A percentile compares a stretch with the other conserved stretches of the same genome.
phyloP scores from a whole-genome alignment of 2,888 invertebrate species.

The Plebejus argus region DNA sequence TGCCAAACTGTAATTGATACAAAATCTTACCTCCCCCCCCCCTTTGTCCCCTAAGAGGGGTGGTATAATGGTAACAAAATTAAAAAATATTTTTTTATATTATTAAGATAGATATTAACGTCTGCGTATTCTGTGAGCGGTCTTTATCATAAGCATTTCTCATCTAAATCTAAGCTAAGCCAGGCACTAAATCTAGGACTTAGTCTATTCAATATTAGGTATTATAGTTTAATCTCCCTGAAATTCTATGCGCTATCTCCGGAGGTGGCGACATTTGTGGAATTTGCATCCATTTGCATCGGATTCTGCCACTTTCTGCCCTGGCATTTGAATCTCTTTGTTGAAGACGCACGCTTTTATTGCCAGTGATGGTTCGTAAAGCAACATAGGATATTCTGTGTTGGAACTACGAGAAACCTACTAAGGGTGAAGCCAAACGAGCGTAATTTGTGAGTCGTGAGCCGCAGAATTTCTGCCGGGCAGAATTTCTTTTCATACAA shows the following conservation, averaged over 20 bases:
- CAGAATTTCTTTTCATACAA: too few species aligned
- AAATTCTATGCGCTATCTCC: neutral
- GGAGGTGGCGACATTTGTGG: neutral
- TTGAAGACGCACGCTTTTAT: neutral
- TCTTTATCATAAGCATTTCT: neutral
- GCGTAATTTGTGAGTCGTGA: too few species aligned
- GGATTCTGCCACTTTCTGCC: neutral
- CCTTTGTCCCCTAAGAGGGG: too few species aligned
- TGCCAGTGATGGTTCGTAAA: neutral
- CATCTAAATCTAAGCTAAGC: neutral
- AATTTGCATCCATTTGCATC: constrained; percentile 8
- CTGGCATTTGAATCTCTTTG: neutral
- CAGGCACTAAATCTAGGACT: neutral
- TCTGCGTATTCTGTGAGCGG: too few species aligned
- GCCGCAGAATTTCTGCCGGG: too few species aligned
- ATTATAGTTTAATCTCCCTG: neutral
- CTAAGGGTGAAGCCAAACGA: too few species aligned
- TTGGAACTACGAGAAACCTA: neutral
- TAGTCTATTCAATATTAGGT: constrained; percentile 6
- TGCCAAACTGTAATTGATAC: too few species aligned
- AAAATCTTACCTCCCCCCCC: too few species aligned
- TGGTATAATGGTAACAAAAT: too few species aligned
- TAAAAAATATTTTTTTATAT: too few species aligned
- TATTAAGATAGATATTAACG: too few species aligned
- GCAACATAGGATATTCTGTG: neutral